phyloP scores from a whole-genome alignment of 2,888 invertebrate genomes.

The Operophtera brumata region DNA sequence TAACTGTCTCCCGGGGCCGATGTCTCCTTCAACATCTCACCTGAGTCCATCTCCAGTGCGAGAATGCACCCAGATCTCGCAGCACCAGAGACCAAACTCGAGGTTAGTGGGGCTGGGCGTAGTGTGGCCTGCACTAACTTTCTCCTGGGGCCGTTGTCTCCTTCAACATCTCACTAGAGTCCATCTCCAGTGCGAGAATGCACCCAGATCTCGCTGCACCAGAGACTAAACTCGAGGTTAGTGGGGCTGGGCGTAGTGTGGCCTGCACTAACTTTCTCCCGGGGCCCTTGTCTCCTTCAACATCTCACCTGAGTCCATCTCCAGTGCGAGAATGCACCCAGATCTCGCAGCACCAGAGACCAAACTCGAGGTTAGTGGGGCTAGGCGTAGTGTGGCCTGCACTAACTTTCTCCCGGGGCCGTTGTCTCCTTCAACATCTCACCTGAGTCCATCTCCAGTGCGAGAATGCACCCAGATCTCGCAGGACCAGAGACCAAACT shows the following conservation, averaged over 20 bases:
- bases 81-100: slow-evolving; percentile 64
- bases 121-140: too few relatives aligned
- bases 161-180: slow-evolving; percentile 68
- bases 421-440: slow-evolving; percentile 71
- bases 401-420: slow-evolving; percentile 57
- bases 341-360: slow-evolving; percentile 66
- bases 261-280: too few relatives aligned
- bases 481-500: slow-evolving; percentile 67
- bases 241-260: too few relatives aligned
- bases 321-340: slow-evolving; percentile 55
- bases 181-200: slow-evolving; percentile 55
- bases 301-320: slow-evolving; percentile 61
- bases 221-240: slow-evolving; percentile 62
- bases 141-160: slow-evolving; percentile 62
- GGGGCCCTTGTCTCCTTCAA: slow-evolving; percentile 68
- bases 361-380: slow-evolving; percentile 54
- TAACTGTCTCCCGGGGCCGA: slow-evolving; percentile 62
- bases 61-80: slow-evolving; percentile 57
- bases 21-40: slow-evolving; percentile 69
- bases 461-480: slow-evolving; percentile 54
- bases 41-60: slow-evolving; percentile 55
- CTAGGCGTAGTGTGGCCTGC: too few relatives aligned
- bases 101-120: too few relatives aligned
- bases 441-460: slow-evolving; percentile 56
- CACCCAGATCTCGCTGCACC: slow-evolving; percentile 61